Evolutionary conservation across 2,888 invertebrate species (phyloP), one percentile per base, ranked within the genome.

Genomic region (Caenorhabditis sp.): DNA sequence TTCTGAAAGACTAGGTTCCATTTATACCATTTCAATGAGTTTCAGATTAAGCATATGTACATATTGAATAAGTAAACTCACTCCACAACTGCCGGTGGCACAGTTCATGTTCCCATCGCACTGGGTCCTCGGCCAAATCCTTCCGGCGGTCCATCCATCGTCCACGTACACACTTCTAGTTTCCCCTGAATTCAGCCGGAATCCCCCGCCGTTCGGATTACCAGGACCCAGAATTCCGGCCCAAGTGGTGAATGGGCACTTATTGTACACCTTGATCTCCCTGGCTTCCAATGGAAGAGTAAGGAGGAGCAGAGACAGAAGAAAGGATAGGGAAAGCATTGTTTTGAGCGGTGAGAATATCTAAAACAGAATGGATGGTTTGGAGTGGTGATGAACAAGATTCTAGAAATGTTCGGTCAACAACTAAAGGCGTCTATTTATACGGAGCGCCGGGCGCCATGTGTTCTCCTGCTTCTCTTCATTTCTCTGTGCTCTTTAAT

Each of bases 221-320:
- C 65, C 35, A 5, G 62, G 35, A 1, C 84, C 83, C 9, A 63
- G 73, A 17, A 86, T 72, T 8, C 86, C 86, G 8, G 83, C 80
- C 84, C 85, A 86, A 13, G 82, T 78, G 7, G 80, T 56, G 53
- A 83, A 80, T 5, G 78, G 72, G 52, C 86, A 86, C 48, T 84
- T 83, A 80, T 86, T 86, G 66, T 59, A 70, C 27, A 85, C 17
- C 11, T 45, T 55, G 52, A 74, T 74, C 37, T 66, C 43, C 20
- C 73, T 30, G 17, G 63, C 46, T 15, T 43, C 30, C 24, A 27
- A 30, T 6, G n/a, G n/a, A n/a, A n/a, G n/a, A n/a, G n/a, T 6
- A n/a, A 27, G 5, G 22, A 7, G 27, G 22, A 20, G 27, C 5
- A 24, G 15, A 9, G 24, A 9, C 2, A 17, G 50, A 15, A 17